Base-by-base conservation (phyloP, 2,113 vertebrate genomes). In the Lampris incognitus region DNA sequence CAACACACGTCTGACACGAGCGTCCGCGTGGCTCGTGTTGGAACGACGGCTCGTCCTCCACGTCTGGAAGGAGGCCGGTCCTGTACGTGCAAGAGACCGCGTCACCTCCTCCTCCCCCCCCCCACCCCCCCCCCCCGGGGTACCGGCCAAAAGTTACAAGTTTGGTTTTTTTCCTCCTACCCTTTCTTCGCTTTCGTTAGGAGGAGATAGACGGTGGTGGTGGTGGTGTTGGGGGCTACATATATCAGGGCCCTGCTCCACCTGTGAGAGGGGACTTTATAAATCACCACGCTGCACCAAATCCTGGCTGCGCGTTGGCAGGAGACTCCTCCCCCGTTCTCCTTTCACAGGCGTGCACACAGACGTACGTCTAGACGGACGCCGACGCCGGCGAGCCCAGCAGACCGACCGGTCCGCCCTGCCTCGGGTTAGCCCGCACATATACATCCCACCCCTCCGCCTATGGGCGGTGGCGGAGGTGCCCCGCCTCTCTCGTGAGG, bases 91-190 rank as follows among this genome's bases (percentile, higher is more conserved):
- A n/a, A 24, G 24, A 24, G 24, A 24, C 24, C 24, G 65, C 64
- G 77, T 79, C 83, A 82, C 77, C 81, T 81, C 85, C 80, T 82
- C 74, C 24, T 24, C 24, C 24, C 0, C 24, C 24, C 24, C 24
- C 24, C 24, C n/a, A n/a, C n/a, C 24, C 24, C 24, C 24, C 0
- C 24, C 24, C 24, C 67, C 51, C 68, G 54, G 77, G 85, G 86
- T 88, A 74, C 81, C 79, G 89, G 86, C 87, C 86, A 89, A 81
- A 72, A 85, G 79, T 88, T 87, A 73, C 69, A 82, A 83, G 72
- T 86, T 86, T 68, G 66, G 69, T 58, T 72, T 75, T 64, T 50
- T 70, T 13, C 24, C 24, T 24, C 24, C 24, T 24, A 24, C 24
- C 24, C 24, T 24, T 24, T 24, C 24, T 24, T 24, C 0, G 24